phyloP scores from a whole-genome alignment of 2,113 vertebrate species.

The Galemys pyrenaicus region DNA sequence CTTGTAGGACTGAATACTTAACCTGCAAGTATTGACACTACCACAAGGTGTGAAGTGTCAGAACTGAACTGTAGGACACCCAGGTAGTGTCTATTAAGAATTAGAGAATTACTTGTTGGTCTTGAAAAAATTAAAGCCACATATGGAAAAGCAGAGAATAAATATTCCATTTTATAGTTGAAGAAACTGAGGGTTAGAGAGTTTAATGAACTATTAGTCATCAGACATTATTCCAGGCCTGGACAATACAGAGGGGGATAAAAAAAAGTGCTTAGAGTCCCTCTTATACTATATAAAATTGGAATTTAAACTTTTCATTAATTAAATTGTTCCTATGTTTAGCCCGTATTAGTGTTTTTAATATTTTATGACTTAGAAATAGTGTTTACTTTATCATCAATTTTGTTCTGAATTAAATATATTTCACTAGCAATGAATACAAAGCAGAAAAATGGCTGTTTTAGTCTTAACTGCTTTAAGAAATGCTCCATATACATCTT shows the following conservation, averaged over 20 bases:
- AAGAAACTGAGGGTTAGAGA: neutral
- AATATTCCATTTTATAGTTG: neutral
- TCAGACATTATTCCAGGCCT: neutral
- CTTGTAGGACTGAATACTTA: neutral
- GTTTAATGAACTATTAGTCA: slow-evolving; percentile 19
- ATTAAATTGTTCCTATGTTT: slow-evolving; percentile 18
- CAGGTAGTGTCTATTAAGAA: neutral
- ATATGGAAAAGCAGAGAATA: neutral
- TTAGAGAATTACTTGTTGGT: neutral
- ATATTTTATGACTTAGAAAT: slow-evolving; percentile 47
- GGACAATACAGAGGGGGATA: neutral
- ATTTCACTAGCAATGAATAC: slow-evolving; percentile 18
- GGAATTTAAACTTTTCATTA: slow-evolving; percentile 36
- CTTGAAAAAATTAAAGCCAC: neutral
- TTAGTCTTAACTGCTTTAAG: slow-evolving; percentile 12
- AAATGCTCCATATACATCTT: neutral
- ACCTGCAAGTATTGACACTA: neutral
- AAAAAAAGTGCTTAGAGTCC: neutral
- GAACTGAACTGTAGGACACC: neutral
- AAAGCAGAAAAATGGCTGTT: slow-evolving; percentile 20
- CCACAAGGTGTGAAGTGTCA: neutral
- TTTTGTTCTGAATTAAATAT: slow-evolving; percentile 11
- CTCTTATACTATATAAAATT: slow-evolving; percentile 28
- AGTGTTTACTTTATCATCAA: neutral
- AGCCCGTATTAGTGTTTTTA: slow-evolving; percentile 6